Evolutionary conservation across 2,888 invertebrate genomes (phyloP).

Genomic region (Pammene fasciana): DNA sequence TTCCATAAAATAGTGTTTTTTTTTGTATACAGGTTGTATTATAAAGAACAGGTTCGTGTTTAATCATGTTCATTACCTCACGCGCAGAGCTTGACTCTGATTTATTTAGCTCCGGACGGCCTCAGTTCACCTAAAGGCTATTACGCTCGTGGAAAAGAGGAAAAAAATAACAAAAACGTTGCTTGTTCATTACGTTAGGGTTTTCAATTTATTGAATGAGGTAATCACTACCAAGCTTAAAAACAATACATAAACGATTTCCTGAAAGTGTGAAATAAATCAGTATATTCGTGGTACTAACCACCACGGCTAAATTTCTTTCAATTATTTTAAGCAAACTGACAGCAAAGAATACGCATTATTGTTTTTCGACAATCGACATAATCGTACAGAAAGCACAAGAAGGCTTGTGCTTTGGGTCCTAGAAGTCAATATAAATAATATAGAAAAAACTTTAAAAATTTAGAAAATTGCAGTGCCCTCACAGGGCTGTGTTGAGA

Average conservation of each 20-base stretch:
- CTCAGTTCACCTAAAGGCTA: slow-evolving; percentile 16
- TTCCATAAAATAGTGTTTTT: not conserved
- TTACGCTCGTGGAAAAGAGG: slow-evolving; percentile 20
- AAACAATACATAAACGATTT: not conserved
- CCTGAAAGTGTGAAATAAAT: no score
- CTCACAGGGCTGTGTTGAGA: no score
- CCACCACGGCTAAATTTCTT: no score
- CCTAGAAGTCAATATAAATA: no score
- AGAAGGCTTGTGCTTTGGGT: no score
- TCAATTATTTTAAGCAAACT: no score
- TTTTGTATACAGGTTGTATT: slow-evolving; percentile 15
- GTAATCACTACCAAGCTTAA: not conserved
- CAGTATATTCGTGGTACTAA: no score
- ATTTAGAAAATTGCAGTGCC: no score
- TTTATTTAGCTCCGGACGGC: slow-evolving; percentile 22
- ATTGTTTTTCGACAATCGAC: no score
- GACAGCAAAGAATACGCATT: no score
- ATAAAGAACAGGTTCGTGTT: slow-evolving; percentile 23
- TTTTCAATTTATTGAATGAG: not conserved
- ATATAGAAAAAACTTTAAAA: no score
- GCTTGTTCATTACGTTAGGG: not conserved
- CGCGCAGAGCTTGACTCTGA: slow-evolving; percentile 22
- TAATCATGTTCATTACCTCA: slow-evolving; percentile 27
- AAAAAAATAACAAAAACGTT: slow-evolving; percentile 5
- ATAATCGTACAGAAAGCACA: no score